Base-by-base conservation (phyloP, 2,113 vertebrate genomes). In the Piaya cayana region DNA sequence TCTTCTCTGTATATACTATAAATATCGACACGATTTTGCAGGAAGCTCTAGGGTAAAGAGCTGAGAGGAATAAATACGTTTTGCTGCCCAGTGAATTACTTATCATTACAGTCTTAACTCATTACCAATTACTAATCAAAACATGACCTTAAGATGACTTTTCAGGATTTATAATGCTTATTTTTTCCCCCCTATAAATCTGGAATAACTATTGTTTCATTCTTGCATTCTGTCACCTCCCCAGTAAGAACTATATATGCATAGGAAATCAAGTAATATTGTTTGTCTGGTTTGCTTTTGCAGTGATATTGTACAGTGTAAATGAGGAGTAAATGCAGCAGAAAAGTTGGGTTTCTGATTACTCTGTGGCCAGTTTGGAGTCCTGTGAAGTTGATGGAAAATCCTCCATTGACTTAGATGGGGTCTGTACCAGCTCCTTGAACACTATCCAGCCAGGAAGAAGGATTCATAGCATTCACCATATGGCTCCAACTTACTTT, bases 41-140 rank as follows among this genome's bases (percentile, higher is more conserved):
- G 42, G 80, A 64, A 95, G 87, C 30, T 75, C 42, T 42, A 63
- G 93, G 86, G 87, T 68, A 83, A 83, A 74, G 15, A 92, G 55
- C 62, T 88, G 88, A 86, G 63, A 94, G 83, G n/a, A 60, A 8
- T 26, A 55, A 60, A 43, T 69, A 84, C 80, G 37, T 68, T 89
- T 87, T 86, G 78, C 71, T 96, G 93, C 85, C 91, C 92, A 67
- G 43, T 67, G 50, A 94, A 90, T 79, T 85, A 84, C 59, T 96
- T 76, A 95, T 91, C 56, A 42, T 39, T 65, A 22, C 1, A 0
- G 36, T 67, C 53, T 84, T 70, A 84, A 69, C 62, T 88, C 15
- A 5, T 82, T 69, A 76, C 37, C 36, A 39, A 25, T 58, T 90
- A 56, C 42, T 68, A 25, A 55, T 9, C 47, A 72, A 92, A 94